These are phyloP conservation scores for Callocephalon fimbriatum DNA, from an alignment of 2,113 vertebrate species.

Conservation along the genomic window DNA sequence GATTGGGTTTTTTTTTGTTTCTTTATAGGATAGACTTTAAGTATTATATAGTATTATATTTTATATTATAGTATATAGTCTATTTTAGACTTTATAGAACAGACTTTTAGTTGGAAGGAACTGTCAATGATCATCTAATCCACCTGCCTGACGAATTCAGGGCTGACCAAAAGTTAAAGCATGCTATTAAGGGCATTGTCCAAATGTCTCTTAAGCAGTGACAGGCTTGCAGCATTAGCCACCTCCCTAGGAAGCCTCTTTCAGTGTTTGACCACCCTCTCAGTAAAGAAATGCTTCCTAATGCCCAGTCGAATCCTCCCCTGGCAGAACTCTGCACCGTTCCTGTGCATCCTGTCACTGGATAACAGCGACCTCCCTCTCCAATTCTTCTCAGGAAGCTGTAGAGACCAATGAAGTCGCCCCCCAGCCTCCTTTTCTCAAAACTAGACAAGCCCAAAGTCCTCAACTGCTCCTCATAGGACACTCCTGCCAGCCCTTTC, in stretches of 20 bases:
- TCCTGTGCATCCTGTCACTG: neutral
- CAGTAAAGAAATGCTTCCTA: neutral
- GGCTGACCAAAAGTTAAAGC: neutral
- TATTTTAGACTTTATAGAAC: neutral
- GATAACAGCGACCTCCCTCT: neutral
- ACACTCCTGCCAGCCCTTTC: neutral
- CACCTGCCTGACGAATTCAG: neutral
- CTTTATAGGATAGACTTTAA: neutral
- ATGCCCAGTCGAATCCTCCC: neutral
- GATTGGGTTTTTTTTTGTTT: neutral
- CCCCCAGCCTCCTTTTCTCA: neutral
- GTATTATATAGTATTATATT: neutral
- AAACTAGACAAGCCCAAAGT: neutral
- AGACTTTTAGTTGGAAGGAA: neutral
- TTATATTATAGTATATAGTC: neutral
- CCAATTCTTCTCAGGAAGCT: neutral
- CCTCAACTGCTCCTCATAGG: neutral
- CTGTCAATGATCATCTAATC: neutral
- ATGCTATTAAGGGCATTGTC: neutral
- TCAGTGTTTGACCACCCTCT: neutral
- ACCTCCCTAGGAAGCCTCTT: neutral
- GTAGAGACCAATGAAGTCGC: neutral
- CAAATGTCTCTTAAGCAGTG: neutral
- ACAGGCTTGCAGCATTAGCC: fast-evolving
- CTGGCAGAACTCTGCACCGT: neutral